Evolutionary conservation across 2,113 vertebrate genomes (phyloP), one percentile per base, ranked within the genome.

Genomic region (Cynopterus brachyotis): DNA sequence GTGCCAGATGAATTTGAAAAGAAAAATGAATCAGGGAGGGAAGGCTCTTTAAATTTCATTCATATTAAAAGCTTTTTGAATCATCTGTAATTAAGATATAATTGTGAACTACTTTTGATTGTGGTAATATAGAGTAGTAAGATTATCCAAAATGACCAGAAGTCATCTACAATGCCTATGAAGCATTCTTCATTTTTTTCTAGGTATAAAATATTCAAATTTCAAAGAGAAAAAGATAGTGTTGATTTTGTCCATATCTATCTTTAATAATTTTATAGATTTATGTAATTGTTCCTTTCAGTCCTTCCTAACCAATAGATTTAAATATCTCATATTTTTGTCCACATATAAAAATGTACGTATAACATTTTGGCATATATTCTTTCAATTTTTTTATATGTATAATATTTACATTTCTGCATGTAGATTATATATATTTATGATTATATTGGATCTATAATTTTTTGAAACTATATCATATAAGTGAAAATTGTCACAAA

Each of bases 51-150:
- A 76, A 69, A 17, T 88, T 83, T n/a, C 13, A 32, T 73, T 80
- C 75, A 69, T 88, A 47, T 47, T 81, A 94, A 89, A 86, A 89
- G 9, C 22, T 95, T 93, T 73, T 84, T 42, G 53, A 84, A 84
- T 66, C 2, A 45, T 67, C 24, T 95, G 15, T 22, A 76, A 42
- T 69, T 69, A 37, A 94, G 81, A 69, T 62, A 30, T 45, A 50
- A 57, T 66, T 80, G 5, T 60, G 15, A 88, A 50, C 26, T 90
- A 30, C 55, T 30, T 79, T 57, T 92, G 80, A 76, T 22, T 37
- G 7, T 79, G 37, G 22, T 30, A 37, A 19, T 75, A 15, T 26
- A 70, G 37, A 64, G 20, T 19, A 76, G 22, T 2, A 32, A 69
- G 10, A 78, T 73, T 64, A 81, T 67, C 32, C n/a, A 91, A 84